Conservation (phyloP, 2,113 vertebrate species). For the Zosterops hypoxanthus region DNA sequence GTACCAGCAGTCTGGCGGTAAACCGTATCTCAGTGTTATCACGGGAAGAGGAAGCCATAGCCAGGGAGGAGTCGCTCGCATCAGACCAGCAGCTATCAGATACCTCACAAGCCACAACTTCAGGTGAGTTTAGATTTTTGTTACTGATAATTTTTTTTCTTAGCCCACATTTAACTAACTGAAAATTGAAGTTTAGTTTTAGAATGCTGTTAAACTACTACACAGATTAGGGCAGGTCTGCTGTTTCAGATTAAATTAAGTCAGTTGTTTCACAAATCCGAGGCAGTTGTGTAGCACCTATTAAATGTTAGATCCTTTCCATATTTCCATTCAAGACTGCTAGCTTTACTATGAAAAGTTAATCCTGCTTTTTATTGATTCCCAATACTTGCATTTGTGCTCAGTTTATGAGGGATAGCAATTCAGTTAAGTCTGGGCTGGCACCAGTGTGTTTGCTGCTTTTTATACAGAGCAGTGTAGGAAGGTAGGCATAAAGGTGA, state of each 20-base stretch:
- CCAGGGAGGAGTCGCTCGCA: constrained; percentile 93
- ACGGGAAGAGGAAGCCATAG: constrained; percentile 98
- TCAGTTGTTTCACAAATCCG: not conserved
- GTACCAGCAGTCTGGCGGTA: constrained; percentile 83
- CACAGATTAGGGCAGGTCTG: not conserved
- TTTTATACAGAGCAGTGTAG: not conserved
- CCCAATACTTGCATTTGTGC: not conserved
- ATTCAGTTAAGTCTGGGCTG: not conserved
- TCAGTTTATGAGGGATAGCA: not conserved
- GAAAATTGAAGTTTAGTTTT: constrained; percentile 10
- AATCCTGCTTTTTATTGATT: not conserved
- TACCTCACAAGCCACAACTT: constrained; percentile 92
- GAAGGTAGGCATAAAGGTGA: not conserved
- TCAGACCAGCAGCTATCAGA: constrained; percentile 93
- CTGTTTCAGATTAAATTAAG: not conserved
- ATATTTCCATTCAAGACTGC: not conserved
- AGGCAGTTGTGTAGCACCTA: not conserved
- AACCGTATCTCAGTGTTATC: constrained; percentile 90
- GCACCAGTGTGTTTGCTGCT: not conserved
- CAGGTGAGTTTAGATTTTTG: constrained; percentile 79
- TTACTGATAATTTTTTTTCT: not conserved
- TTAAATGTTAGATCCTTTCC: not conserved
- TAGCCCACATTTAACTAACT: not conserved
- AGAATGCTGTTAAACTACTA: not conserved
- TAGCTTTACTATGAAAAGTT: not conserved